These are phyloP conservation scores for Orthonyx spaldingii DNA, from an alignment of 2,113 vertebrate genomes.

Conservation along the genomic window DNA sequence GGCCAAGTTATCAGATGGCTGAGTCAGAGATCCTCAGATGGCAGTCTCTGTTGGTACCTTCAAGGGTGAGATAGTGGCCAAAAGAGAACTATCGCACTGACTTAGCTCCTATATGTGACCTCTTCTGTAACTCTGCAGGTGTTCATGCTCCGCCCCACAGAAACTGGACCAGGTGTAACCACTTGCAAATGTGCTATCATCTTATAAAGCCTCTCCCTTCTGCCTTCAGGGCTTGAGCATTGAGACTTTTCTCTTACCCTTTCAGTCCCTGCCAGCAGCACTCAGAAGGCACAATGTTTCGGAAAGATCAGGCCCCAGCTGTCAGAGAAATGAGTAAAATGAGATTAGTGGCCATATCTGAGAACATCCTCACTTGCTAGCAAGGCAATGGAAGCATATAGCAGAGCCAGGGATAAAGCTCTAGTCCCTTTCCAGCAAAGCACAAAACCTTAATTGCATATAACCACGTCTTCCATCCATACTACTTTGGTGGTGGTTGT, in stretches of 20 bases:
- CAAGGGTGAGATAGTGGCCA: not conserved
- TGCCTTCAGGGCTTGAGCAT: not conserved
- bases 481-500: accelerated
- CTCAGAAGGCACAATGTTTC: not conserved
- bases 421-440: not conserved
- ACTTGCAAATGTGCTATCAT: not conserved
- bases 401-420: not conserved
- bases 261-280: not conserved
- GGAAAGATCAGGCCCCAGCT: not conserved
- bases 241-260: not conserved
- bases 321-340: conserved; percentile 31
- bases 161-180: not conserved
- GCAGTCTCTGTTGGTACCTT: not conserved
- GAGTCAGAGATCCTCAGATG: not conserved
- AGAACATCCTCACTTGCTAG: not conserved
- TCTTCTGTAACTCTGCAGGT: not conserved
- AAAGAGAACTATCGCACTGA: not conserved
- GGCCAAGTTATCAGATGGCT: not conserved
- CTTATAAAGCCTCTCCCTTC: not conserved
- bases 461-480: not conserved
- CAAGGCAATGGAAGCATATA: not conserved
- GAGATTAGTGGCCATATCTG: not conserved
- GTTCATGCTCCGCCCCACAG: not conserved
- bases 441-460: not conserved
- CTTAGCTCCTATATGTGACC: not conserved